Percentiles rank a stretch among this genome's conserved stretches.
Evolutionary conservation across 2,113 vertebrate species (phyloP).

Genomic region (Megalops atlanticus): DNA sequence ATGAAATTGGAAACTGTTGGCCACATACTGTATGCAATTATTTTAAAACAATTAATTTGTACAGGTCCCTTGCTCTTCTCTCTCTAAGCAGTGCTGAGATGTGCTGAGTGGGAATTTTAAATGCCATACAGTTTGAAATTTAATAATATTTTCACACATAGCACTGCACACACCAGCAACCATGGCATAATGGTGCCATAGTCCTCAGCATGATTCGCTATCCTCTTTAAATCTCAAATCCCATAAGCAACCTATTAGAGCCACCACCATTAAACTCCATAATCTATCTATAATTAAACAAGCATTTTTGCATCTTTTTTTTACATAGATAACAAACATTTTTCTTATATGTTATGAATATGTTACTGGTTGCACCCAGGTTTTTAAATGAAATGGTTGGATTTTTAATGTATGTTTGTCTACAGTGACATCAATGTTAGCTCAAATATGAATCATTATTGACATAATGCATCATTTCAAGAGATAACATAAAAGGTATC

Average conservation of each 20-base stretch:
- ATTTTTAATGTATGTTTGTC: not conserved
- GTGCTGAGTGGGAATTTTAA: too few species aligned
- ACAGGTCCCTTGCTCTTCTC: not conserved
- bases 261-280: not conserved
- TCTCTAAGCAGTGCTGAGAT: not conserved
- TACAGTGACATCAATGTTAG: not conserved
- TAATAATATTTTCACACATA: not conserved
- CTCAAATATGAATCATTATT: too few species aligned
- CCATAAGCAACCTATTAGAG: not conserved
- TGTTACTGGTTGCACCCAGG: not conserved
- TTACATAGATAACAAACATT: not conserved
- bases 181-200: not conserved
- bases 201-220: not conserved
- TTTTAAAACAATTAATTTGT: not conserved
- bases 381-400: not conserved
- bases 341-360: not conserved
- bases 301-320: not conserved
- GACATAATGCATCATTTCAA: too few species aligned
- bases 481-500: not conserved
- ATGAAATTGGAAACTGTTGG: too few species aligned
- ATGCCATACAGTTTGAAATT: not conserved
- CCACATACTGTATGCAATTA: too few species aligned
- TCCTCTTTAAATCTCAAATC: not conserved
- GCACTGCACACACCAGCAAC: not conserved
- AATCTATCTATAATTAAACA: not conserved